phyloP scores from a whole-genome alignment of 2,113 vertebrate genomes.

The Hassar affinis region DNA sequence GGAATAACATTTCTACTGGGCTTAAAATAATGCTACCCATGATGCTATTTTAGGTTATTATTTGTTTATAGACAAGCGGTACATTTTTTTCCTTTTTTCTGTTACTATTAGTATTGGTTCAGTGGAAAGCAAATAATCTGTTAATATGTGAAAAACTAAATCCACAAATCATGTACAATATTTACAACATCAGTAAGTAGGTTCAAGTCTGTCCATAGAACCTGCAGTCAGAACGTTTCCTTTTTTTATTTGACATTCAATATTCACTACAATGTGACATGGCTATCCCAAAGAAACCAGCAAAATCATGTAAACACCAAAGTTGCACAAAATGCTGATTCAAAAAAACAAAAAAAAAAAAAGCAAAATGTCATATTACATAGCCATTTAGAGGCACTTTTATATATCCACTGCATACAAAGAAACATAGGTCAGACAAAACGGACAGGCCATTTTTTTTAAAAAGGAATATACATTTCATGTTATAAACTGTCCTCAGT shows the following conservation, averaged over 20 bases:
- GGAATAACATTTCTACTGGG: not conserved
- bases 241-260: constrained; percentile 69
- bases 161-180: not conserved
- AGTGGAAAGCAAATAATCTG: not conserved
- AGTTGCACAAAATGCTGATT: constrained; percentile 58
- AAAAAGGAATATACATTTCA: constrained; percentile 57
- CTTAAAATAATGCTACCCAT: not conserved
- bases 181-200: not conserved
- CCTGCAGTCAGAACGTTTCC: constrained; percentile 59
- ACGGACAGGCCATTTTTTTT: constrained; percentile 46
- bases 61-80: not conserved
- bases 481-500: constrained; percentile 59
- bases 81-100: not conserved
- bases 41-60: not conserved
- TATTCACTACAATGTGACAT: constrained; percentile 57
- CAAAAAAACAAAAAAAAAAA: not conserved
- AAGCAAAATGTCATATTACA: constrained; percentile 54
- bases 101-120: not conserved
- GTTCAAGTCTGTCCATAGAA: constrained; percentile 13
- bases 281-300: constrained; percentile 53
- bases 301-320: constrained; percentile 50
- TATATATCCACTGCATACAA: constrained; percentile 50
- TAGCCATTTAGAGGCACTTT: constrained; percentile 61
- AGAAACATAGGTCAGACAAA: constrained; percentile 56
- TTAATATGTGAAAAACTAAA: not conserved